A percentile compares a stretch with the other conserved stretches of the same genome.
These are phyloP conservation scores for Dicranocentrus wangi DNA, from an alignment of 2,888 invertebrate species.

Conservation along the genomic window DNA sequence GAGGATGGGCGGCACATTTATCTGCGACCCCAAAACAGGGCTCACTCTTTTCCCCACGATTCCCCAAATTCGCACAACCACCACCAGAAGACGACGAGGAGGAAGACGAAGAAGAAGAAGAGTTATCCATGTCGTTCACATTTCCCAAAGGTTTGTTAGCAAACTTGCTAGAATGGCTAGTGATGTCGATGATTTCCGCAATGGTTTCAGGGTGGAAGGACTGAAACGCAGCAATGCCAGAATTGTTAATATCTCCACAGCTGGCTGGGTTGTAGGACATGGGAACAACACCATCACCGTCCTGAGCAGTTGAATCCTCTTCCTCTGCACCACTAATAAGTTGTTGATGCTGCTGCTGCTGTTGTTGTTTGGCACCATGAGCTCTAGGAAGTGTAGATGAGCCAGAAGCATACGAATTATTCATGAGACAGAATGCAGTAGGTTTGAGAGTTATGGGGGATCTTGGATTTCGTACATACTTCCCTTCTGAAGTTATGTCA, in stretches of 20 bases:
- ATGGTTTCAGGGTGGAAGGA: conserved; percentile 42
- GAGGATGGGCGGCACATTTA: no score
- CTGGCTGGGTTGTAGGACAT: conserved; percentile 7
- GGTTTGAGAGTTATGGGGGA: conserved; percentile 72
- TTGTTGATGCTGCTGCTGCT: conserved; percentile 20
- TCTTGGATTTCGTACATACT: conserved; percentile 75
- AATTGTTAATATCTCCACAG: conserved; percentile 15
- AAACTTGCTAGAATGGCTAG: conserved; percentile 1
- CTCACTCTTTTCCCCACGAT: no score
- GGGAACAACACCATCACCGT: neutral
- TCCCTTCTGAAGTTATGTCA: conserved; percentile 82
- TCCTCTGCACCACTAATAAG: conserved; percentile 20
- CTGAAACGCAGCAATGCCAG: conserved; percentile 20
- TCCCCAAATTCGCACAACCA: neutral
- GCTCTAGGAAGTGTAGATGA: conserved; percentile 72
- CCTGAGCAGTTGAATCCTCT: neutral
- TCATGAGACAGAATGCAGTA: conserved; percentile 72
- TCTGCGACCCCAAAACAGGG: no score
- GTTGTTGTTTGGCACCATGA: conserved; percentile 27
- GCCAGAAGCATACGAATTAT: conserved; percentile 66
- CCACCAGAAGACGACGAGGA: neutral
- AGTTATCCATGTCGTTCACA: conserved; percentile 21
- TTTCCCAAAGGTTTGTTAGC: neutral
- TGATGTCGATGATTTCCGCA: conserved; percentile 20
- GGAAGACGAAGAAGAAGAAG: no score